Percentiles rank a stretch among this genome's conserved stretches.
Conservation (phyloP, 2,113 vertebrate species). For the Phyllopteryx taeniolatus region DNA sequence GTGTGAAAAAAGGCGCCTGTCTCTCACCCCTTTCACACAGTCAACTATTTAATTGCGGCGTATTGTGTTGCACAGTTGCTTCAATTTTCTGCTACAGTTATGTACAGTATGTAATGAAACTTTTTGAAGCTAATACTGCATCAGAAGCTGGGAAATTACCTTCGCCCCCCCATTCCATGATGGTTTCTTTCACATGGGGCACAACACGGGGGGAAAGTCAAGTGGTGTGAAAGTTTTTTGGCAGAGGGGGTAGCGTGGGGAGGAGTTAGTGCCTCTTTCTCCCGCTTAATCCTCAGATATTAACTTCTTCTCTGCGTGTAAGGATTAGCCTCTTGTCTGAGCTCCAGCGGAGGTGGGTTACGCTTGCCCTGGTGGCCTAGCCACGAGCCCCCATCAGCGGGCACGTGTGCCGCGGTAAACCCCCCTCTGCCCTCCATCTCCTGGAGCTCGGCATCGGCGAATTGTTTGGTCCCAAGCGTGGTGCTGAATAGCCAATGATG, state of each 20-base stretch:
- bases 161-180: neutral
- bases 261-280: conserved; percentile 40
- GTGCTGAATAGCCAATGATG: conserved; percentile 54
- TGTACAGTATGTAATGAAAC: neutral
- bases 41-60: too few relatives aligned
- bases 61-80: too few relatives aligned
- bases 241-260: conserved; percentile 23
- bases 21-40: too few relatives aligned
- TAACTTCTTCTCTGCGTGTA: conserved; percentile 57
- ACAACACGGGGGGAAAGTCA: neutral
- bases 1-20: too few relatives aligned
- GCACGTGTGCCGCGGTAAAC: neutral
- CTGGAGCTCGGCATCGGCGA: conserved; percentile 18
- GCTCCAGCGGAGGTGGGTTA: conserved; percentile 43
- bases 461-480: conserved; percentile 34
- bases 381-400: conserved; percentile 19
- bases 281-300: conserved; percentile 62
- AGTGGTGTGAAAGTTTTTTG: neutral
- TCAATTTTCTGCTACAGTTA: too few relatives aligned
- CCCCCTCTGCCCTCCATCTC: conserved; percentile 13
- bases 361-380: conserved; percentile 24
- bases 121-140: neutral
- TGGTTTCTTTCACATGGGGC: neutral
- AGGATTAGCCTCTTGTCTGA: conserved; percentile 68
- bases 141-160: neutral